Base-by-base conservation (phyloP, 2,797 vertebrate species). In the Oreochromis mossambicus region DNA sequence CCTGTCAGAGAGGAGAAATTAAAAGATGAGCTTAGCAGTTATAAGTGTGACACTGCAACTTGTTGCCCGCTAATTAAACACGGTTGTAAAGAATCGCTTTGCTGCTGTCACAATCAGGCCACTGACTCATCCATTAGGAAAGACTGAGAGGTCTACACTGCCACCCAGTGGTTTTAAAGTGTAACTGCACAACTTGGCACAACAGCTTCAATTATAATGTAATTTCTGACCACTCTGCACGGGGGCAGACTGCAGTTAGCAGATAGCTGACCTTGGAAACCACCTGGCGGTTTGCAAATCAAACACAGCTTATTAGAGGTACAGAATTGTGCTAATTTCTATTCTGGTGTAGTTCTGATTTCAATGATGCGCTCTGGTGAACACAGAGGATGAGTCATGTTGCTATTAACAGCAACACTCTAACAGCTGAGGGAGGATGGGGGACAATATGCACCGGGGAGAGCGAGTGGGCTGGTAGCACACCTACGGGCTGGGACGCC, bases 111-210 rank as follows among this genome's bases (percentile, higher is more conserved):
- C 77, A 58, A 84, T 90, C 83, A 85, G 78, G 17, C 54, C 32
- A 41, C 11, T 61, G 8, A 51, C 56, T 81, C 76, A 36, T 77
- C 41, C 41, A 17, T 7, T 77, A 3, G 50, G 24, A 46, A 68
- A 15, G 61, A 90, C 86, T 66, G n/a, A 68, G 55, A 89, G 86
- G 82, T 51, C 80, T 78, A 86, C 81, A 87, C 91, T 96, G 95
- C 95, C 94, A 75, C 84, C 95, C 34, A 80, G 92, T 96, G 96
- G 94, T 90, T 58, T 63, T 56, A 11, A 79, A 21, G 6, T 34
- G 68, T 41, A 66, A 90, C 14, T 43, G 55, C 48, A 12, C n/a
- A 6, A 83, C 17, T 41, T 50, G 17, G 56, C 34, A 46, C 24
- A 50, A 21, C 36, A 17, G 10, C 7, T 55, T 32, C 13, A 82